A percentile compares a stretch with the other conserved stretches of the same genome.
phyloP scores from a whole-genome alignment of 2,888 invertebrate genomes.

The Acanthacorydalis orientalis region DNA sequence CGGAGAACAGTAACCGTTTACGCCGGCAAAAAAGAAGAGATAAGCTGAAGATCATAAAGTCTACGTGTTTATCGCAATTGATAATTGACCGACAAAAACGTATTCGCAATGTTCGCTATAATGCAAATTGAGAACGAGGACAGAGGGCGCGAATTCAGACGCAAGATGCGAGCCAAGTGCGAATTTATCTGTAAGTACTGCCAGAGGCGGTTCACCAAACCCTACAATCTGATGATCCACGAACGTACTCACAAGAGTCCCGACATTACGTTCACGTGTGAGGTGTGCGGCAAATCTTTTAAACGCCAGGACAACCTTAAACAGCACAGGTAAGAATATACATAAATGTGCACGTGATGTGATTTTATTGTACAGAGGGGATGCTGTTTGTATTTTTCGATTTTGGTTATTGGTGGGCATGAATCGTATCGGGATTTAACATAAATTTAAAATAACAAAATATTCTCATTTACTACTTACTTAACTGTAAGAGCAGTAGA shows the following conservation, averaged over 20 bases:
- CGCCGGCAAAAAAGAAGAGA: too few relatives aligned
- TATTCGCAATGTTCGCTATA: conserved; percentile 61
- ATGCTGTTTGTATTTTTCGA: background rate
- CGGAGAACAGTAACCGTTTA: too few relatives aligned
- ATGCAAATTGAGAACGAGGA: conserved; percentile 80
- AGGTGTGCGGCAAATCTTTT: conserved; percentile 95
- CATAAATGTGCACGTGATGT: conserved; percentile 6
- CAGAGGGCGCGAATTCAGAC: conserved; percentile 70
- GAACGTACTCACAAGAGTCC: conserved; percentile 95
- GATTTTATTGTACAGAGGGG: conserved; percentile 1
- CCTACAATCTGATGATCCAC: conserved; percentile 97
- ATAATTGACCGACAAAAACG: background rate
- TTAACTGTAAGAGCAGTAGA: background rate
- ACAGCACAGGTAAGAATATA: conserved; percentile 66
- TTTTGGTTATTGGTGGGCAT: too few relatives aligned
- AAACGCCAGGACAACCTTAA: conserved; percentile 92
- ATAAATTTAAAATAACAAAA: too few relatives aligned
- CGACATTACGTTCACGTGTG: conserved; percentile 92
- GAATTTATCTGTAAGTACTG: conserved; percentile 98
- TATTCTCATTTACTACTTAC: too few relatives aligned
- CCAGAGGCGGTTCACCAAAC: conserved; percentile 93
- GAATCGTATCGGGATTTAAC: too few relatives aligned
- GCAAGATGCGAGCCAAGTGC: conserved; percentile 84
- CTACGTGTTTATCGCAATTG: too few relatives aligned
- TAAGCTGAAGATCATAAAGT: too few relatives aligned